Conservation (phyloP, 35 echinoderm and acorn worm species). For the Heliocidaris erythrogramma region DNA sequence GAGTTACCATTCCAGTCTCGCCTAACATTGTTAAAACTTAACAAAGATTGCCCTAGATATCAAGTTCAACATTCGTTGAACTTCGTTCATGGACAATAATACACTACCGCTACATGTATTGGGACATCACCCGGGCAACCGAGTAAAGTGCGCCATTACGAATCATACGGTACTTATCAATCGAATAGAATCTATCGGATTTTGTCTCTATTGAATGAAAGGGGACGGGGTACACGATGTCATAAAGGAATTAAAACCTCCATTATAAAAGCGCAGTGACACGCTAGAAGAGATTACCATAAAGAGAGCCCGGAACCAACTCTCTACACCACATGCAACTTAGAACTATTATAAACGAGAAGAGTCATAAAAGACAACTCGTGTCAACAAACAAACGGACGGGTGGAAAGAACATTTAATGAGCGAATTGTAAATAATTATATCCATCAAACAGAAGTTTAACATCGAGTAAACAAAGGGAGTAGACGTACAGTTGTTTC, state of each 20-base stretch:
- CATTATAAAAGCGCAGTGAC: neutral
- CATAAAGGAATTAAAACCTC: neutral
- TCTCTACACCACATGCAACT: neutral
- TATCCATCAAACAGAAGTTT: too few relatives aligned
- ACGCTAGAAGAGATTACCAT: neutral
- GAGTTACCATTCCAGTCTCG: too few relatives aligned
- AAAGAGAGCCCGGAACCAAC: neutral
- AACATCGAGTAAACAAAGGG: too few relatives aligned
- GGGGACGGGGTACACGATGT: neutral
- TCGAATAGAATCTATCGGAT: neutral
- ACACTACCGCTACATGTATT: neutral
- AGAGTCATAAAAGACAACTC: neutral
- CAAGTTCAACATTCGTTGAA: neutral
- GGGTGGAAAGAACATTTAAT: neutral
- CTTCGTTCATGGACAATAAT: neutral
- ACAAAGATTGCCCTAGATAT: neutral
- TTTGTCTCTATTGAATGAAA: neutral
- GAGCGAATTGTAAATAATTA: neutral
- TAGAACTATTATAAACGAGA: neutral
- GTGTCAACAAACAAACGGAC: neutral
- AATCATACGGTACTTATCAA: neutral
- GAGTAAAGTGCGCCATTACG: neutral
- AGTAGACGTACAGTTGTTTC: too few relatives aligned
- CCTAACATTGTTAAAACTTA: too few relatives aligned
- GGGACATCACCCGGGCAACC: neutral